phyloP scores from a whole-genome alignment of 2,113 vertebrate species.

The Clarias macrocephalus region DNA sequence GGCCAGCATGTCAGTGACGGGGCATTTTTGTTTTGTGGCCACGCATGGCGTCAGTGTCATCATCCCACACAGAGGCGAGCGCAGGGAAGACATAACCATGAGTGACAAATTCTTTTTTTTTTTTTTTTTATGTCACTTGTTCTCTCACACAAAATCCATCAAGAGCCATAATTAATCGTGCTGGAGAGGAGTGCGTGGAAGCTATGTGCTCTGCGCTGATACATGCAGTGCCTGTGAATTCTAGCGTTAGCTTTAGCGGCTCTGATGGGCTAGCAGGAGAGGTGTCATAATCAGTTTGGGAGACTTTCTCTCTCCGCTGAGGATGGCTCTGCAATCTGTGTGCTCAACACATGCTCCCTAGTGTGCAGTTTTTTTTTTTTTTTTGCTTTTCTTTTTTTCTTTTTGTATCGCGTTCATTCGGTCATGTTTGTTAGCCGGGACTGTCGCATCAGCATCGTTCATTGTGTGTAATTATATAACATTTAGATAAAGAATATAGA shows the following conservation, averaged over 20 bases:
- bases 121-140: conserved; percentile 72
- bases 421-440: neutral
- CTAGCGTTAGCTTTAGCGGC: conserved; percentile 76
- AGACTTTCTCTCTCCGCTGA: conserved; percentile 47
- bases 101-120: conserved; percentile 37
- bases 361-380: neutral
- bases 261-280: conserved; percentile 73
- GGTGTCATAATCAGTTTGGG: conserved; percentile 70
- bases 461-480: neutral
- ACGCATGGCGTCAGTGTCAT: conserved; percentile 79
- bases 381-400: neutral
- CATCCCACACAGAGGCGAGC: conserved; percentile 76
- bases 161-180: conserved; percentile 80
- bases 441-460: neutral
- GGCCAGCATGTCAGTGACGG: conserved; percentile 66
- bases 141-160: conserved; percentile 74
- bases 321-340: conserved; percentile 53
- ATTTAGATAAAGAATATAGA: neutral
- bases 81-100: conserved; percentile 64
- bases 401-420: neutral
- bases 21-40: conserved; percentile 73
- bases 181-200: conserved; percentile 72
- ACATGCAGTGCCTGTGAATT: conserved; percentile 81
- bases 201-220: conserved; percentile 74
- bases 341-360: conserved; percentile 45